Base-by-base conservation (phyloP, 2,797 vertebrate species). In the Varecia variegata region DNA sequence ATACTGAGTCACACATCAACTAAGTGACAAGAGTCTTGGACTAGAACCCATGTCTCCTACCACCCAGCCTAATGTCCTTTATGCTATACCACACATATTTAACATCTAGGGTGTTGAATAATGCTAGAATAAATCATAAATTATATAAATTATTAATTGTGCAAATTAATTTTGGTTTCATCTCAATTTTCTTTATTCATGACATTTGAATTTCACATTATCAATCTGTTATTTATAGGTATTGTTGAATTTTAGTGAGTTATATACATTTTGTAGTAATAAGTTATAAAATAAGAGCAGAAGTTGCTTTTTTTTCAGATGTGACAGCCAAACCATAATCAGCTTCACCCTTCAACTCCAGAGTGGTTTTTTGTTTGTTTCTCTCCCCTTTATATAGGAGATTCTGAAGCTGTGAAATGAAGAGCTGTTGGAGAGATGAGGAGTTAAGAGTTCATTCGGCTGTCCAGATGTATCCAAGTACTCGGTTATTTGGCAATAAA, bases 391-490 rank as follows among this genome's bases (percentile, higher is more conserved):
- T 85, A 23, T 85, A 50, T 68, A 97, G 96, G 93, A 95, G 38
- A 85, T 90, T 79, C 67, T 88, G 93, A 84, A 94, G 67, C 88
- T 60, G 38, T 38, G 25, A 94, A 70, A 90, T 8, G 58, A 97
- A 97, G 90, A 92, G 17, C 32, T 79, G 2, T 79, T 85, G 74
- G 74, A 95, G 56, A 92, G 35, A 90, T n/a, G 97, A 96, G 50
- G 52, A 96, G 96, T 95, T 95, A 97, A 96, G 92, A 70, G 95
- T 97, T 97, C 97, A 97, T 98, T 98, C 96, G 40, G 97, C 82
- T 98, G 97, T 98, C 96, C 97, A 98, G 97, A 96, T 98, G 97
- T 97, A 96, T 96, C 96, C 97, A 98, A 96, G 71, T 97, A 98
- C 85, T 68, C 54, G 0, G 43, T 74, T 96, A 96, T 97, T 97